Percentiles rank a stretch among this genome's conserved stretches.
phyloP scores from a whole-genome alignment of 2,113 vertebrate genomes.

The Leptobrachium ailaonicum region DNA sequence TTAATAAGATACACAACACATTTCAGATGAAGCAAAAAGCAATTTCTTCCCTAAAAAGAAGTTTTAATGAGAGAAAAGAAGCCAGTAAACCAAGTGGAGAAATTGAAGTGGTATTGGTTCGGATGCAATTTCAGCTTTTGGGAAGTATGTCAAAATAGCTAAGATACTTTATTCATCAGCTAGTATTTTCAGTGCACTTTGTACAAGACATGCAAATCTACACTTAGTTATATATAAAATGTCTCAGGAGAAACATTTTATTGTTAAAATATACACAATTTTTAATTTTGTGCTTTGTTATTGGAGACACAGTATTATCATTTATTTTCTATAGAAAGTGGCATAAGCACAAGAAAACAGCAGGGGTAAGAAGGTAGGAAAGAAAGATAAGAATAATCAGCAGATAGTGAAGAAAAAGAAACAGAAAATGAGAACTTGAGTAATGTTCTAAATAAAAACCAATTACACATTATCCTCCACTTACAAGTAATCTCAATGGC shows the following conservation, averaged over 20 bases:
- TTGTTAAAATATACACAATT: too few relatives aligned
- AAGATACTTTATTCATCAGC: constrained; percentile 6
- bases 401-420: background rate
- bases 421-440: too few relatives aligned
- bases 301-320: too few relatives aligned
- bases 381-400: background rate
- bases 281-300: too few relatives aligned
- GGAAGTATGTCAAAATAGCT: constrained; percentile 2
- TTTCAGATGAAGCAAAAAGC: constrained; percentile 34
- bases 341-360: too few relatives aligned
- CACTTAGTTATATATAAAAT: too few relatives aligned
- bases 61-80: constrained; percentile 30
- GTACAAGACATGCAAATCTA: too few relatives aligned
- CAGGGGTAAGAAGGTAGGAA: too few relatives aligned
- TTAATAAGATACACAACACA: constrained; percentile 38
- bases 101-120: constrained; percentile 34
- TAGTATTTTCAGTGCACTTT: too few relatives aligned
- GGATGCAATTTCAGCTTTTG: constrained; percentile 23
- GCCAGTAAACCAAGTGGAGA: constrained; percentile 22
- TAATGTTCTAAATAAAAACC: background rate
- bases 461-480: background rate
- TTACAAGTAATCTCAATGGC: background rate
- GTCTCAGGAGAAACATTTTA: too few relatives aligned
- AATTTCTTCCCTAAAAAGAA: background rate
- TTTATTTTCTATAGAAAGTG: too few relatives aligned